Evolutionary conservation across 2,113 vertebrate species (phyloP).

Genomic region (Calonectris borealis): DNA sequence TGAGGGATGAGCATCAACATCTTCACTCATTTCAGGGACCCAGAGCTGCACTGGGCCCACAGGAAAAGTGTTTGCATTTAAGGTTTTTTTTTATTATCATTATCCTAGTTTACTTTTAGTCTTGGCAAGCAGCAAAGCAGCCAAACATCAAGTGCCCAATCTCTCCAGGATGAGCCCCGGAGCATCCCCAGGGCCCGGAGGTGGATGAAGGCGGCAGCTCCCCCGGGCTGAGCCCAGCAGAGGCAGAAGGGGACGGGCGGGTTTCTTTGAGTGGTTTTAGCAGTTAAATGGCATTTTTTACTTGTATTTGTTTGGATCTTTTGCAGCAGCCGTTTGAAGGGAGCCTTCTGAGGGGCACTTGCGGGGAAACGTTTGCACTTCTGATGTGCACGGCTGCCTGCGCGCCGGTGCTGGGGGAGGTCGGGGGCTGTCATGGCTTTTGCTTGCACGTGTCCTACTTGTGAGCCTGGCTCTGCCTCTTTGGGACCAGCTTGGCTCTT

Average conservation of each 20-base stretch:
- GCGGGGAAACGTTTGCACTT: not conserved
- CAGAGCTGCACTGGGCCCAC: not conserved
- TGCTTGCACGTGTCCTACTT: fast-evolving
- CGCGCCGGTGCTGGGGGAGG: not conserved
- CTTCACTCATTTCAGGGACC: not conserved
- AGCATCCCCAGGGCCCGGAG: not conserved
- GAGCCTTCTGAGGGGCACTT: not conserved
- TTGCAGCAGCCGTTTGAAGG: not conserved
- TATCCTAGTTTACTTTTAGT: not conserved
- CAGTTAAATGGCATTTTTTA: not conserved
- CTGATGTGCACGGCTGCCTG: not conserved
- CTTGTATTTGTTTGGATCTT: not conserved
- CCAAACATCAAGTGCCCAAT: not conserved
- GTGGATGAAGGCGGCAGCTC: not conserved
- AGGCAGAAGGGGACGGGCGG: not conserved
- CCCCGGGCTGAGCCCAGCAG: not conserved
- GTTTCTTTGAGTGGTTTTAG: not conserved
- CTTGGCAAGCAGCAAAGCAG: not conserved
- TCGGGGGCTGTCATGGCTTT: not conserved
- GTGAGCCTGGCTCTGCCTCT: not conserved
- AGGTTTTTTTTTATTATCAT: not conserved
- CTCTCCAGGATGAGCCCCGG: not conserved
- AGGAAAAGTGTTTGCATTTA: not conserved
- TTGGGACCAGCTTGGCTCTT: not conserved
- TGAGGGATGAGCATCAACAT: not conserved